A percentile compares a stretch with the other conserved stretches of the same genome.
phyloP scores from a whole-genome alignment of 2,113 vertebrate species.

The Melanostigma gelatinosum region DNA sequence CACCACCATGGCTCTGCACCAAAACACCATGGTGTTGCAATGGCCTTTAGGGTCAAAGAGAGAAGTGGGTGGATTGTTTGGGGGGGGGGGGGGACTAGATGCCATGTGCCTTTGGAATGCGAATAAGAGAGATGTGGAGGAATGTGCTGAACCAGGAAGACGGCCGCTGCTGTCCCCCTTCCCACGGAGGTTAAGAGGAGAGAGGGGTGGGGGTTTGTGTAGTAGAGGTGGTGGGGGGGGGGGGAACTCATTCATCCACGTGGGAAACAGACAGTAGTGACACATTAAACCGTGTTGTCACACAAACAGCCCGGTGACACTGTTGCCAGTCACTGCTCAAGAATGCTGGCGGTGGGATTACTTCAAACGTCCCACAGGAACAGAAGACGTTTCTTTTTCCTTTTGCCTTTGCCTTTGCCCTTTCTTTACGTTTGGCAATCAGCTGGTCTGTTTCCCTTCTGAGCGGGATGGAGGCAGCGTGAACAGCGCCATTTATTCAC shows the following conservation, averaged over 20 bases:
- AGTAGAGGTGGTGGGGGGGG: constrained; percentile 16
- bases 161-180: constrained; percentile 62
- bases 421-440: constrained; percentile 56
- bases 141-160: constrained; percentile 75
- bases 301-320: constrained; percentile 63
- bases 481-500: constrained; percentile 18
- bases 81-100: background rate
- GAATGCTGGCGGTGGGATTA: constrained; percentile 54
- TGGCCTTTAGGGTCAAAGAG: background rate
- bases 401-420: background rate
- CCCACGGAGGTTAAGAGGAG: constrained; percentile 55
- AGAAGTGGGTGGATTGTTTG: background rate
- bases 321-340: constrained; percentile 48
- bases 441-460: constrained; percentile 51
- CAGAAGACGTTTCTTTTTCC: constrained; percentile 6
- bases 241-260: constrained; percentile 66
- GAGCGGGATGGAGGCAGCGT: background rate
- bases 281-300: constrained; percentile 64
- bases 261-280: constrained; percentile 72
- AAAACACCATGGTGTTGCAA: background rate
- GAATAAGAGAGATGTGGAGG: constrained; percentile 37
- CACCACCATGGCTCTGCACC: constrained; percentile 7
- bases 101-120: constrained; percentile 46
- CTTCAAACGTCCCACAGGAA: constrained; percentile 60
- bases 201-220: constrained; percentile 28